Conservation (phyloP, 2,113 vertebrate genomes). For the Tachysurus fulvidraco region DNA sequence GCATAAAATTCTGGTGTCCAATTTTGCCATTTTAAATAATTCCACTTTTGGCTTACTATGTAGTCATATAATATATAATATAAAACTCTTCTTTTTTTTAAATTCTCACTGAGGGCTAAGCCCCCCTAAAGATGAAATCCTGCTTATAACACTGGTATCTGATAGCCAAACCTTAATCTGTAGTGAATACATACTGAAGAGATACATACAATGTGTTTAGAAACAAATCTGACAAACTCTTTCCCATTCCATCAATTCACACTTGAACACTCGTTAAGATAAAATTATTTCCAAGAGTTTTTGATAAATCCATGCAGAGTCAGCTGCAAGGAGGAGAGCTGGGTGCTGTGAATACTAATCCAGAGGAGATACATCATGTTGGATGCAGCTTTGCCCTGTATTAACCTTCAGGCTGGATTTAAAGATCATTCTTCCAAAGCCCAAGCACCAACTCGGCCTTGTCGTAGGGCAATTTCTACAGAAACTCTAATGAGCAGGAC, state of each 20-base stretch:
- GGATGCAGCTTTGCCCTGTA: conserved; percentile 1
- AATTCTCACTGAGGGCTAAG: too few relatives aligned
- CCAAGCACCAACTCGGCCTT: neutral
- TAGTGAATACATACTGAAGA: neutral
- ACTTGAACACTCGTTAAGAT: neutral
- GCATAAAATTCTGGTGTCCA: too few relatives aligned
- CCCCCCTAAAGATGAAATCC: too few relatives aligned
- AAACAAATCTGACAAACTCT: neutral
- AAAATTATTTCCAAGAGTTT: neutral
- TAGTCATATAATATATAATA: too few relatives aligned
- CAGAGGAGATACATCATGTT: neutral
- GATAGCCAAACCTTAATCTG: neutral
- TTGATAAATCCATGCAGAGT: neutral
- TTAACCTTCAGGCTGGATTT: conserved; percentile 19
- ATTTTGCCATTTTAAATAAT: too few relatives aligned
- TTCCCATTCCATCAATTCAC: neutral
- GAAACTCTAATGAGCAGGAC: neutral
- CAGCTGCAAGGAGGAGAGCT: neutral
- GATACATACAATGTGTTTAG: neutral
- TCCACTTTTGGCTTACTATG: too few relatives aligned
- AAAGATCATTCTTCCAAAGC: conserved; percentile 27
- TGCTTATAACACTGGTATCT: neutral
- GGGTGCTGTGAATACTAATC: conserved; percentile 41
- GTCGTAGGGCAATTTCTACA: neutral
- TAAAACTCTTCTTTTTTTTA: too few relatives aligned